phyloP scores from a whole-genome alignment of 2,113 vertebrate species.

The cattle (Bos taurus) region DNA sequence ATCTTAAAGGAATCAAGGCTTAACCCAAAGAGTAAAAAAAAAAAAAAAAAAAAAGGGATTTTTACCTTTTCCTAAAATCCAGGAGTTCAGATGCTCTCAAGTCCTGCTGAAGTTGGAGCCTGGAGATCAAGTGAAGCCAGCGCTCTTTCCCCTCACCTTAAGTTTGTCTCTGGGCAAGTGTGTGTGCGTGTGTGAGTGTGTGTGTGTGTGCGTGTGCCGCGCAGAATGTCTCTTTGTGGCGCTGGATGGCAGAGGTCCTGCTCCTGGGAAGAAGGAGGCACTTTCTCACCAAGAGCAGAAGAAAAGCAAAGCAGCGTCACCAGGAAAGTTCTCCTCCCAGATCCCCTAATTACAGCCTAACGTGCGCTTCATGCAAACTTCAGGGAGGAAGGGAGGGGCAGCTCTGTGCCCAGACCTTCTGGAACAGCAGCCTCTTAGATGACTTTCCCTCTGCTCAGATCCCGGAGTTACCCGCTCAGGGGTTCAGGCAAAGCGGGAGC shows the following conservation, averaged over 20 bases:
- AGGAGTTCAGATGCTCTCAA: constrained; percentile 63
- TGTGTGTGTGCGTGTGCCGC: not conserved
- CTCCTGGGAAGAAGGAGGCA: constrained; percentile 75
- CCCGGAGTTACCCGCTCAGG: constrained; percentile 34
- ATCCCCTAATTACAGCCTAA: constrained; percentile 82
- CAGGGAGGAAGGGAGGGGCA: constrained; percentile 69
- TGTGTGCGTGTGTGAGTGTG: not conserved
- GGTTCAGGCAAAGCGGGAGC: not conserved
- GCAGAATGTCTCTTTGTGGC: constrained; percentile 79
- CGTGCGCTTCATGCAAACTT: constrained; percentile 76
- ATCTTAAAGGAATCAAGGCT: not conserved
- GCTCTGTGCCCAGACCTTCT: constrained; percentile 37
- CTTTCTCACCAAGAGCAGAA: constrained; percentile 81
- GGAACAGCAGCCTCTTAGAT: constrained; percentile 51
- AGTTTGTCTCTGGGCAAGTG: constrained; percentile 62
- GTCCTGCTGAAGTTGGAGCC: constrained; percentile 55
- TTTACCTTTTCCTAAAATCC: constrained; percentile 79
- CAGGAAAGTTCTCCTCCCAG: constrained; percentile 80
- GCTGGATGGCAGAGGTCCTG: constrained; percentile 83
- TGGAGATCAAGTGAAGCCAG: constrained; percentile 62
- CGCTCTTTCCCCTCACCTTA: constrained; percentile 78
- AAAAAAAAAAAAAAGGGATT: not conserved
- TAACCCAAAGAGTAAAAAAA: not conserved
- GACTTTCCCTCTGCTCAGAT: constrained; percentile 43
- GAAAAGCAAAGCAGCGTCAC: constrained; percentile 86